Evolutionary conservation across 2,888 invertebrate species (phyloP).

Genomic region (Parnassius glacialis): DNA sequence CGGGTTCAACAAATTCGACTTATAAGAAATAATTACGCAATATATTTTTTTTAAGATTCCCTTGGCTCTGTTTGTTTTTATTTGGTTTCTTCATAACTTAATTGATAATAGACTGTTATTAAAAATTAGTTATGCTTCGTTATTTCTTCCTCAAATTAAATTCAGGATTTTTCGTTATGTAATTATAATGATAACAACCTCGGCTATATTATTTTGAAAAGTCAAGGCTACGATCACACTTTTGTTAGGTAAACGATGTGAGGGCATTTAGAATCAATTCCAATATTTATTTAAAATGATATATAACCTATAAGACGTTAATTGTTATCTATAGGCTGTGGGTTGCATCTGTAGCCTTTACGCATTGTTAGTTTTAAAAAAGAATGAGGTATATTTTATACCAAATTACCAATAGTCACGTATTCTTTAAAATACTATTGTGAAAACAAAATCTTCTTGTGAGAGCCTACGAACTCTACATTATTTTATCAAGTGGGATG

Average conservation of each 20-base stretch:
- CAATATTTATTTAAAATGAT: conserved; percentile 33
- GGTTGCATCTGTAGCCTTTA: conserved; percentile 22
- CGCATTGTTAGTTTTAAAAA: not conserved
- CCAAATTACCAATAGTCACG: too few relatives aligned
- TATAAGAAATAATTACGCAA: too few relatives aligned
- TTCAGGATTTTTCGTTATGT: conserved; percentile 46
- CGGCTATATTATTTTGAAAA: conserved; percentile 44
- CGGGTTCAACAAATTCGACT: too few relatives aligned
- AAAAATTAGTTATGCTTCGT: conserved; percentile 36
- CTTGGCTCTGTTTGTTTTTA: not conserved
- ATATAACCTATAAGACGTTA: conserved; percentile 44
- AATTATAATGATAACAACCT: conserved; percentile 52
- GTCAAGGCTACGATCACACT: too few relatives aligned
- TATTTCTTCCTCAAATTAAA: conserved; percentile 49
- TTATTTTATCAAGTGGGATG: too few relatives aligned
- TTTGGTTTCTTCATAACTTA: conserved; percentile 10
- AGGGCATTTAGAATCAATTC: conserved; percentile 17
- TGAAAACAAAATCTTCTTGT: too few relatives aligned
- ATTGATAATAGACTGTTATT: conserved; percentile 12
- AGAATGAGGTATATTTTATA: too few relatives aligned
- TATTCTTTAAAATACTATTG: too few relatives aligned
- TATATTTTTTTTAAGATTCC: not conserved
- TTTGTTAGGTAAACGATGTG: too few relatives aligned
- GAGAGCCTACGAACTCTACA: too few relatives aligned
- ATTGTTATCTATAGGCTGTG: conserved; percentile 45